phyloP scores from a whole-genome alignment of 2,797 vertebrate genomes.

The Epinephelus awoara region DNA sequence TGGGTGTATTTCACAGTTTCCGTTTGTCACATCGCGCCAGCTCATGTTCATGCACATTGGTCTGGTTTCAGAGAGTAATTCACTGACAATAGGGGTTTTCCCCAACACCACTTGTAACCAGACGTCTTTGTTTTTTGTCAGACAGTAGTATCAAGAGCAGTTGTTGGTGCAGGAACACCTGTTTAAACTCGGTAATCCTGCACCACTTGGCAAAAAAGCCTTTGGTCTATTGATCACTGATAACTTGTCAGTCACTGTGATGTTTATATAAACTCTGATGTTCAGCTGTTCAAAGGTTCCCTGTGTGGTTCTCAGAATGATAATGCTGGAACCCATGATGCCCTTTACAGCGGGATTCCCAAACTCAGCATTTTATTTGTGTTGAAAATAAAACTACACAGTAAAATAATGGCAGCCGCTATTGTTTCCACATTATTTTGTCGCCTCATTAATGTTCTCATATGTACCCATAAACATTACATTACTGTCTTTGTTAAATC shows the following conservation, averaged over 20 bases:
- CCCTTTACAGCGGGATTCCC: neutral
- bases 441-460: neutral
- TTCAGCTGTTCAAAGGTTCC: constrained; percentile 66
- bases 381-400: neutral
- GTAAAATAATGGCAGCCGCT: neutral
- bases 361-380: neutral
- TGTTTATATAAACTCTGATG: constrained; percentile 59
- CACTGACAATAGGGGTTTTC: neutral
- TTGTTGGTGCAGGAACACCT: neutral
- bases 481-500: neutral
- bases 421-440: constrained; percentile 1
- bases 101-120: neutral
- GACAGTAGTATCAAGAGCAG: neutral
- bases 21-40: neutral
- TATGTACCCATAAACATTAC: neutral
- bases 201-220: constrained; percentile 19
- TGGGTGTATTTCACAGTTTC: constrained; percentile 2
- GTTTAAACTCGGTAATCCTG: neutral
- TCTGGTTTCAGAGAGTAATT: constrained; percentile 11
- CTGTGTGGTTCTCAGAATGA: neutral
- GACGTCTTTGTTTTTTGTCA: neutral
- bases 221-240: constrained; percentile 55
- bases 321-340: neutral
- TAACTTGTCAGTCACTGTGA: constrained; percentile 17
- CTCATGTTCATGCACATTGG: neutral